Evolutionary conservation across 2,113 vertebrate species (phyloP), one percentile per base, ranked within the genome.

Genomic region (Scortum barcoo): DNA sequence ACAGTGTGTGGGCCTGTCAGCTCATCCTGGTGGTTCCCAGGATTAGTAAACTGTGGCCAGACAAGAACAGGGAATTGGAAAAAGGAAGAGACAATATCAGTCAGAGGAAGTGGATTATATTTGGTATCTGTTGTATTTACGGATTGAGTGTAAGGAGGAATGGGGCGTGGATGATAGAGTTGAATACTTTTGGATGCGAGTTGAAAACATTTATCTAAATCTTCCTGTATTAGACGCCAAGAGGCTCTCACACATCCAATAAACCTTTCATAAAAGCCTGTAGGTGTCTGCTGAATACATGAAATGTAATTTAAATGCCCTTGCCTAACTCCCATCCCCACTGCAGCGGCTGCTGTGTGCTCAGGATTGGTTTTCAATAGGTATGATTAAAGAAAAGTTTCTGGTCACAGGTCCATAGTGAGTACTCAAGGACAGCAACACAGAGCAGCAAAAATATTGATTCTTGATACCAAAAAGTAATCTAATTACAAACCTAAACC

Each of bases 51-150:
- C 17, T 81, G 44, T 26, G 48, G 20, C 66, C 11, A 72, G 57
- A 77, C 28, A 72, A 73, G 46, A 74, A 76, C 50, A 68, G 33
- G 70, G 48, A 81, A 78, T 8, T 88, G 86, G 84, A 86, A 89
- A 87, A 70, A 46, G 80, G 89, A 88, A 90, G 73, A 63, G 28
- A 36, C 56, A n/a, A 50, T 48, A 67, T 70, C 17, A 46, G 38
- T 40, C 26, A 53, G 72, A 83, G 79, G 73, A 86, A 85, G 61
- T 77, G 26, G 7, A 74, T 61, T 81, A 76, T 85, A 74, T 76
- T 79, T 75, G 53, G 16, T 30, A 28, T 82, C 63, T 53, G 9
- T 22, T 74, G 28, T 67, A 54, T 56, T 48, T 68, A 7, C n/a
- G 46, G 60, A 77, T 65, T 22, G 50, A 60, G 51, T 50, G 22